phyloP scores from a whole-genome alignment of 2,888 invertebrate genomes.

The Acleris cristana region DNA sequence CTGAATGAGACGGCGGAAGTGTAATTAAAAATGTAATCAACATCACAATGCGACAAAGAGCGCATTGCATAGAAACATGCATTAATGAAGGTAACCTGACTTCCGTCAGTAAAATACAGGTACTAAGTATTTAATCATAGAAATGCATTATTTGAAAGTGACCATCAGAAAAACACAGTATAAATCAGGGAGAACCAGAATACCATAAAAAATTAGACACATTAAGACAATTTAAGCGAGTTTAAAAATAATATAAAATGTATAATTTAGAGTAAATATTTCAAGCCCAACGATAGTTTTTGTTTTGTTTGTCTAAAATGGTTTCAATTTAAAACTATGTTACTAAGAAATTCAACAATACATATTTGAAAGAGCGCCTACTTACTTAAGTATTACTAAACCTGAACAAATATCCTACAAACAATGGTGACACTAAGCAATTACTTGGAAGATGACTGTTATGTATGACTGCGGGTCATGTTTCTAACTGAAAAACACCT shows the following conservation, averaged over 20 bases:
- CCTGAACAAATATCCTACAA: constrained; percentile 5
- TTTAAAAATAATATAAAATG: no score
- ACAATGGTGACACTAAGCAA: constrained; percentile 5
- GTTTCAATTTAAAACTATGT: constrained; percentile 1
- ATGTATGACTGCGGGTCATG: not conserved
- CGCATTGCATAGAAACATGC: not conserved
- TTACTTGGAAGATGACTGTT: not conserved
- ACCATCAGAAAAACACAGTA: no score
- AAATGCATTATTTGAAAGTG: no score
- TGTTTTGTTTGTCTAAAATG: no score
- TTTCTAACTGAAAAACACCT: not conserved
- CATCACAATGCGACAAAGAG: constrained; percentile 18
- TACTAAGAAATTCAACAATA: constrained; percentile 1
- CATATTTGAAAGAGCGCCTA: not conserved
- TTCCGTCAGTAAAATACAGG: constrained; percentile 1
- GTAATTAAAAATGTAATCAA: constrained; percentile 28
- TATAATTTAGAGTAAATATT: no score
- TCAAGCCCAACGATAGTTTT: no score
- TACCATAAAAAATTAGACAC: no score
- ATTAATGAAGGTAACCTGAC: not conserved
- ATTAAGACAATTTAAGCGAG: no score
- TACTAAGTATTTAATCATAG: no score
- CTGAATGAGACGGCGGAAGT: constrained; percentile 10
- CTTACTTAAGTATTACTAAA: not conserved
- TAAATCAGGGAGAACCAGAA: no score